Percentiles rank a stretch among this genome's conserved stretches.
Conservation (phyloP, 2,113 vertebrate genomes). For the Mus pahari region DNA sequence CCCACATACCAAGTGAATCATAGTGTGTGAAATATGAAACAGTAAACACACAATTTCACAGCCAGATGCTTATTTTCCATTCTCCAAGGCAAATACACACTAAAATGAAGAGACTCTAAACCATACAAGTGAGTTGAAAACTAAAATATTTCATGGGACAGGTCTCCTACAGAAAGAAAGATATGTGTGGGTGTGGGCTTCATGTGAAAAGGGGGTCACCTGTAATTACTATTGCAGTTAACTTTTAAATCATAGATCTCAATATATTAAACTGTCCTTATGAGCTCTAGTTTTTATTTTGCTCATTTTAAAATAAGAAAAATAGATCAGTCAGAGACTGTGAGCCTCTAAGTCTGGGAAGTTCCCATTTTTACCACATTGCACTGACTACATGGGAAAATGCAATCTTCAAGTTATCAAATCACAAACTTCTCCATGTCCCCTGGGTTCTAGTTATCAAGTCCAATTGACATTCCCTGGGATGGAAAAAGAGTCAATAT, state of each 20-base stretch:
- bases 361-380: conserved; percentile 66
- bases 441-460: conserved; percentile 63
- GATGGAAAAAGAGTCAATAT: conserved; percentile 70
- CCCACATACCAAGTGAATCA: neutral
- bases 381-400: conserved; percentile 72
- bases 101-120: neutral
- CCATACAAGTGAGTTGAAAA: neutral
- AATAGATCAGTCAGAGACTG: neutral
- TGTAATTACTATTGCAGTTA: neutral
- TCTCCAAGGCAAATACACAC: neutral
- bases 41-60: neutral
- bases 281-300: conserved; percentile 31
- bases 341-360: conserved; percentile 48
- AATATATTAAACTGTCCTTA: conserved; percentile 5
- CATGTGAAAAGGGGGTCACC: neutral
- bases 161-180: neutral
- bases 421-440: conserved; percentile 65
- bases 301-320: conserved; percentile 65
- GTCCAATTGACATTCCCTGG: conserved; percentile 62
- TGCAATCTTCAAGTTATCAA: conserved; percentile 78
- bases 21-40: neutral
- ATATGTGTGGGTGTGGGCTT: neutral
- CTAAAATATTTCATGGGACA: neutral
- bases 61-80: neutral
- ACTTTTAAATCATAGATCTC: neutral